Evolutionary conservation across 2,888 invertebrate species (phyloP).

Genomic region (Pantelozetes paolii): DNA sequence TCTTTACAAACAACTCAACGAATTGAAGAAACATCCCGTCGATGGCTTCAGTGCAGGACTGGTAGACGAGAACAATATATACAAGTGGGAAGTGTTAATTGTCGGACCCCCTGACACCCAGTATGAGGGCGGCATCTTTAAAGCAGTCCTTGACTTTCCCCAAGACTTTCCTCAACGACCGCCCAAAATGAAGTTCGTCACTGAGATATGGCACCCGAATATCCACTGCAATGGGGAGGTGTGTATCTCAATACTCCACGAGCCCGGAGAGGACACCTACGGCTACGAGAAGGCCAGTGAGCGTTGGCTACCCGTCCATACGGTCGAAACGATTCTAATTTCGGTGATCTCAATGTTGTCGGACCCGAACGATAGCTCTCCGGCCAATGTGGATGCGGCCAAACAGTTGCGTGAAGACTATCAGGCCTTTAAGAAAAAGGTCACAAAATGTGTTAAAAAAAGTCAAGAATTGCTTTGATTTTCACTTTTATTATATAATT

Average conservation of each 20-base stretch:
- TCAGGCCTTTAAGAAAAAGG: too few relatives aligned
- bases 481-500: too few relatives aligned
- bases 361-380: conserved; percentile 98
- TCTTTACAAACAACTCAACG: conserved; percentile 56
- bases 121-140: conserved; percentile 99
- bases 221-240: conserved; percentile 96
- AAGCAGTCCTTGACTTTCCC: conserved; percentile 95
- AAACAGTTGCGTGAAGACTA: conserved; percentile 98
- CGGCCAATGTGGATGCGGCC: conserved; percentile 98
- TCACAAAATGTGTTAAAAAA: too few relatives aligned
- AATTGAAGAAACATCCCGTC: conserved; percentile 97
- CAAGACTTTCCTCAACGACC: conserved; percentile 97
- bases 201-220: conserved; percentile 99
- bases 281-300: conserved; percentile 97
- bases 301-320: conserved; percentile 96
- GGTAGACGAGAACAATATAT: conserved; percentile 98
- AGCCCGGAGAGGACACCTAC: conserved; percentile 98
- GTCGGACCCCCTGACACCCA: conserved; percentile 98
- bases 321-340: conserved; percentile 96
- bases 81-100: conserved; percentile 98
- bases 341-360: conserved; percentile 99
- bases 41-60: conserved; percentile 99
- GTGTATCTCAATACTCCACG: conserved; percentile 97
- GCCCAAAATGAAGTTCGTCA: conserved; percentile 97
- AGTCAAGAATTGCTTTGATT: too few relatives aligned